Base-by-base conservation (phyloP, 2,113 vertebrate genomes). In the Aspidoscelis tigris region DNA sequence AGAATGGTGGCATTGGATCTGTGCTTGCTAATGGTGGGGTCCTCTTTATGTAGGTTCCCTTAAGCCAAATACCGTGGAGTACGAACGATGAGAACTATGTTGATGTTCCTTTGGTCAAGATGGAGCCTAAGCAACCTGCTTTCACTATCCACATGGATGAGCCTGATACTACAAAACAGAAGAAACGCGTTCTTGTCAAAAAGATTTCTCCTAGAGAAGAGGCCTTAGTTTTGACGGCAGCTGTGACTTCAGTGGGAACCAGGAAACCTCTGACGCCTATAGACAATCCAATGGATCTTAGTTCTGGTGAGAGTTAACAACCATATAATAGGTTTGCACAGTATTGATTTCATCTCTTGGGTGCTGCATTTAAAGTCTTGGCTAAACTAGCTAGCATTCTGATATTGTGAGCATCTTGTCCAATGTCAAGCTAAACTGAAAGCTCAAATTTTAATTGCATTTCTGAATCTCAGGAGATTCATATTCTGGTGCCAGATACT, bases 111-210 rank as follows among this genome's bases (percentile, higher is more conserved):
- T 71, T 86, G 0, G 97, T 97, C 78, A 98, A 95, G 87, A 87
- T 88, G 1, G 55, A 66, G 6, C 44, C 71, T 75, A 97, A 96
- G 71, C 97, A 89, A 76, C 92, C 95, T 65, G 53, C 94, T 7
- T 97, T 98, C 84, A 91, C 96, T 84, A 96, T 98, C 88, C 97
- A 98, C n/a, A 89, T 98, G 88, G 98, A 99, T 81, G 97, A 98
- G 88, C 95, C 96, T 2, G 97, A 98, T 70, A 92, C 92, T 0
- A 89, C 94, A 80, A 92, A 91, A 73, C 73, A 85, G 4, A 96
- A 92, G 79, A 96, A 91, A 82, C 89, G 76, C n/a, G 69, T 26
- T 0, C 83, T 86, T 0, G 43, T 82, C 4, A 96, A 93, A 0
- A 93, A 93, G 72, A 6, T 87, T 0, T 24, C 84, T 2, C 0